Percentiles rank a stretch among this genome's conserved stretches.
Conservation (phyloP, 2,797 vertebrate genomes). For the Artibeus jamaicensis region DNA sequence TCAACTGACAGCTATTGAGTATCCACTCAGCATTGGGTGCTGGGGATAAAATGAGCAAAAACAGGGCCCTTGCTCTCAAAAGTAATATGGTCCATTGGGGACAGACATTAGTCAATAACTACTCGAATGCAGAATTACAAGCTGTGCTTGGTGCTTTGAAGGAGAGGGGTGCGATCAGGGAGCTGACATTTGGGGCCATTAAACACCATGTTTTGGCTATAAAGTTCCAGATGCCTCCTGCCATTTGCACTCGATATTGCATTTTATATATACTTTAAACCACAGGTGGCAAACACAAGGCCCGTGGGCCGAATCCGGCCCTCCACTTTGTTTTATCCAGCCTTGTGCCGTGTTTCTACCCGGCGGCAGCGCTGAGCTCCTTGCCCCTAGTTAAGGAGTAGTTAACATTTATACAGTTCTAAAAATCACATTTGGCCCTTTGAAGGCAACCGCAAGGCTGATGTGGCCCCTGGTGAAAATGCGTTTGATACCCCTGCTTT, state of each 20-base stretch:
- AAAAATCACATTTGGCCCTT: too few species aligned
- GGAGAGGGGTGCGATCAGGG: neutral
- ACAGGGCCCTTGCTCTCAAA: neutral
- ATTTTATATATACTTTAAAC: neutral
- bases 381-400: too few species aligned
- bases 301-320: too few species aligned
- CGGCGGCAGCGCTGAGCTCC: too few species aligned
- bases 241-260: neutral
- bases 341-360: too few species aligned
- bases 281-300: too few species aligned
- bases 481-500: neutral
- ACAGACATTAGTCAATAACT: neutral
- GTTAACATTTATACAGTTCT: too few species aligned
- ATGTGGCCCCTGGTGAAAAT: too few species aligned
- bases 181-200: neutral
- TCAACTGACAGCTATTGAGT: neutral
- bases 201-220: neutral
- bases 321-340: too few species aligned
- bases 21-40: neutral
- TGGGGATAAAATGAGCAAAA: slow-evolving; percentile 11
- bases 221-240: neutral
- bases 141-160: neutral
- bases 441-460: too few species aligned
- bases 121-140: neutral
- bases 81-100: neutral